Evolutionary conservation across 1,140 invertebrate genomes (phyloP), one percentile per base, ranked within the genome.

Genomic region (Drosophila busckii): DNA sequence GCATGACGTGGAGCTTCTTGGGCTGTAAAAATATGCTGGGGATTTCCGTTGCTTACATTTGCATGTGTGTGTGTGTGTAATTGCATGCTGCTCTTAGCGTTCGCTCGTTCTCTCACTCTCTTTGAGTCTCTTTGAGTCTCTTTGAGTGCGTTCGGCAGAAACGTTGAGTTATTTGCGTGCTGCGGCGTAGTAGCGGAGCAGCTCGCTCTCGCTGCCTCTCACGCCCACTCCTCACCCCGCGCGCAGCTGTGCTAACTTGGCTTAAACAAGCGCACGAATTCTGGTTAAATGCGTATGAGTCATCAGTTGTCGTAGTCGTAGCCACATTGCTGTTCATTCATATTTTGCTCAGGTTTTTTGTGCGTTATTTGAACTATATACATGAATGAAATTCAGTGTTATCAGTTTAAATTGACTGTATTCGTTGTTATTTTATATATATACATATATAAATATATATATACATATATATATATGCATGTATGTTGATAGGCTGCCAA

Each of bases 211-310:
- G 28, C 13, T 23, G 19, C n/a, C 13, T 22, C 4, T 2, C 9
- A 0, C 1, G 5, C 2, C n/a, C 12, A 25, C 2, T 17, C n/a
- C 44, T 5, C 46, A n/a, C 17, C 25, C 13, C n/a, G 2, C 35
- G 6, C 48, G n/a, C 15, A 15, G 22, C 12, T 17, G 12, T 32
- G 28, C 37, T 55, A 75, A 65, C 56, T 62, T 31, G 73, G 75
- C 69, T 66, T 68, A 71, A 78, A 56, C 48, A 70, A 78, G 50
- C 73, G 59, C 60, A 73, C 66, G 75, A 80, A 67, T 82, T 82
- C 75, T 70, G 48, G 56, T 53, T 82, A 82, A 82, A 76, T 40
- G 69, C 29, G 50, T 44, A 69, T 82, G 75, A 82, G 60, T 82
- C 75, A 82, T 82, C 75, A 19, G 48, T 44, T 45, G 48, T 69